These are phyloP conservation scores for Turdus rufiventris DNA, from an alignment of 2,113 vertebrate genomes.

Conservation along the genomic window DNA sequence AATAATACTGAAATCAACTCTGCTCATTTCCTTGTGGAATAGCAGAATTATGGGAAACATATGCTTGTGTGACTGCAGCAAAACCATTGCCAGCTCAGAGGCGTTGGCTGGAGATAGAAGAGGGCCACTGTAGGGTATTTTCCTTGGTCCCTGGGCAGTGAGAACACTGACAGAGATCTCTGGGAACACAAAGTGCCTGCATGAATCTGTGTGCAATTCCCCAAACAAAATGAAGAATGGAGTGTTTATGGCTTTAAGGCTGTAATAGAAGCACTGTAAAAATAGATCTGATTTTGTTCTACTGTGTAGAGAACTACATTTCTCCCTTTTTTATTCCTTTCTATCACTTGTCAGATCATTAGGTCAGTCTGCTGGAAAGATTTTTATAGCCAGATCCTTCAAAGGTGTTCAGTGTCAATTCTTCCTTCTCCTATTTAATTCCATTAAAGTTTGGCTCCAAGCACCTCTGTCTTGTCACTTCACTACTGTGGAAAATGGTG, in stretches of 20 bases:
- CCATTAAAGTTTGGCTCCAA: background rate
- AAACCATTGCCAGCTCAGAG: background rate
- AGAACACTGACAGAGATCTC: background rate
- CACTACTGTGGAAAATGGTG: background rate
- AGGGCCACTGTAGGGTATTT: background rate
- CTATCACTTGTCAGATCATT: background rate
- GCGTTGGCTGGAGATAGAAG: background rate
- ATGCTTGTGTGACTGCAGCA: background rate
- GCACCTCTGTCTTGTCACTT: background rate
- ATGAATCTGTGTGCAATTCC: background rate
- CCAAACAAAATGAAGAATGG: background rate
- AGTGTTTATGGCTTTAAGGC: background rate
- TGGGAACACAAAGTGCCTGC: background rate
- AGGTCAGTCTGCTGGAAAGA: background rate
- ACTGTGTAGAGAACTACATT: background rate
- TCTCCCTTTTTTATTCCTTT: background rate
- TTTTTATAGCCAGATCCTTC: background rate
- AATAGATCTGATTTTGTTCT: background rate
- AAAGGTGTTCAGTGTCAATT: background rate
- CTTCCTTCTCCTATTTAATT: background rate
- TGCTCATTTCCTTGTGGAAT: background rate
- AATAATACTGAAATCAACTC: background rate
- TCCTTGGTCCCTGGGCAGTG: background rate
- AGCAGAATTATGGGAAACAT: background rate
- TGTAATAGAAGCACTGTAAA: background rate